Conservation (phyloP, 2,113 vertebrate genomes). For the Micronycteris hirsuta region DNA sequence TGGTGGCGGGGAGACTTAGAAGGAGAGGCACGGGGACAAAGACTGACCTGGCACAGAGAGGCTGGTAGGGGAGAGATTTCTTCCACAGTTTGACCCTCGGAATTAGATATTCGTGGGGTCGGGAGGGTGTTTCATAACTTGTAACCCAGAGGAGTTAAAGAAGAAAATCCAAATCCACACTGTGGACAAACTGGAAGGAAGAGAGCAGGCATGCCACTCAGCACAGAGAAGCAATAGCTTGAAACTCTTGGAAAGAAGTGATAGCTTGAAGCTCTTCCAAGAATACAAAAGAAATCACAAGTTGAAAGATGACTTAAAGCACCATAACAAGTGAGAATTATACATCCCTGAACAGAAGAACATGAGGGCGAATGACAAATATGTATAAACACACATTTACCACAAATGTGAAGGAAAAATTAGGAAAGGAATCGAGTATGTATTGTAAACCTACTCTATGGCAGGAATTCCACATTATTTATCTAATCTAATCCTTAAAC, state of each 20-base stretch:
- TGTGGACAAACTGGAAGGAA: not conserved
- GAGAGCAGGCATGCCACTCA: not conserved
- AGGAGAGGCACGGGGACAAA: fast-evolving
- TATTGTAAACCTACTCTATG: not conserved
- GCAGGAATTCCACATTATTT: not conserved
- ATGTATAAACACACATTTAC: not conserved
- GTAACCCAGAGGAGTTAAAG: not conserved
- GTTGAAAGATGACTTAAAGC: not conserved
- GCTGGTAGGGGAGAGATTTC: not conserved
- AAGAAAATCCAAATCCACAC: not conserved
- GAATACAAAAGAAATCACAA: not conserved
- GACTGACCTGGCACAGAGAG: not conserved
- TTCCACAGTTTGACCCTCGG: not conserved
- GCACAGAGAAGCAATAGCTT: not conserved
- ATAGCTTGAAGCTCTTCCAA: not conserved
- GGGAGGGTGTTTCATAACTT: not conserved
- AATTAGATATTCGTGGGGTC: not conserved
- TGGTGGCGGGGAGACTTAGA: not conserved
- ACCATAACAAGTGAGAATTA: not conserved
- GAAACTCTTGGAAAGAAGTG: not conserved
- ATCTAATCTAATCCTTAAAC: not conserved
- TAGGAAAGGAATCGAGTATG: not conserved
- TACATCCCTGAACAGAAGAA: not conserved
- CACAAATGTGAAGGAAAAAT: not conserved
- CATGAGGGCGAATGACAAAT: not conserved